These are phyloP conservation scores for Nothocercus nigrocapillus DNA, from an alignment of 2,113 vertebrate species.

Conservation along the genomic window DNA sequence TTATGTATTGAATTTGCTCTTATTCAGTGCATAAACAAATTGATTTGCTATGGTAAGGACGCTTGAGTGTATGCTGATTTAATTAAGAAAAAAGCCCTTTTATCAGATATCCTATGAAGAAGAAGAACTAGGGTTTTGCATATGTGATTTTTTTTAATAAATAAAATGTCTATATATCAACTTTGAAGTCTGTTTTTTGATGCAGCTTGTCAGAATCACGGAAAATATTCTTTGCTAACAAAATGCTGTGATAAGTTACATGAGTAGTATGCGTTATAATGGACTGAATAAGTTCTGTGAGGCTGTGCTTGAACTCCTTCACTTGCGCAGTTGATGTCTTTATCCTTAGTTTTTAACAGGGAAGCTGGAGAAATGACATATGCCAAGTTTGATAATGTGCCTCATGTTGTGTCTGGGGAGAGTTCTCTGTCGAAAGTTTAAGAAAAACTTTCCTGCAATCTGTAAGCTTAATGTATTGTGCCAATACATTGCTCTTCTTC, in stretches of 20 bases:
- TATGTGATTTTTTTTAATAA: background rate
- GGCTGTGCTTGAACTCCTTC: background rate
- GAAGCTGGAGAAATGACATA: background rate
- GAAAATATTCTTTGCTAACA: background rate
- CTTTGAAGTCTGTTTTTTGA: slow-evolving; percentile 36
- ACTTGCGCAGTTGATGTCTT: background rate
- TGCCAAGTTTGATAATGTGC: background rate
- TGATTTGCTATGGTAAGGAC: slow-evolving; percentile 39
- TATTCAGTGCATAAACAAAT: slow-evolving; percentile 29
- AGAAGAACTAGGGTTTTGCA: slow-evolving; percentile 18
- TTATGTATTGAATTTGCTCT: slow-evolving; percentile 48
- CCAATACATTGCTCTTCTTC: background rate
- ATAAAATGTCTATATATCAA: background rate
- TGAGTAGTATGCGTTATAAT: background rate
- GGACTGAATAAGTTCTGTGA: background rate
- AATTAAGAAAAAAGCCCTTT: slow-evolving; percentile 55
- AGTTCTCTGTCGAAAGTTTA: background rate
- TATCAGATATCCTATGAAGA: slow-evolving; percentile 38
- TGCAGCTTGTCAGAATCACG: background rate
- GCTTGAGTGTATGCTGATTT: slow-evolving; percentile 45
- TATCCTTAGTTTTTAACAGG: background rate
- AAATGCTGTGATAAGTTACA: background rate
- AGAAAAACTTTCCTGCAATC: background rate
- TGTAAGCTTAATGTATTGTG: background rate
- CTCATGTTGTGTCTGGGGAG: background rate